Percentiles rank a stretch among this genome's conserved stretches.
Evolutionary conservation across 2,888 invertebrate species (phyloP).

Genomic region (Endomychus coccineus): DNA sequence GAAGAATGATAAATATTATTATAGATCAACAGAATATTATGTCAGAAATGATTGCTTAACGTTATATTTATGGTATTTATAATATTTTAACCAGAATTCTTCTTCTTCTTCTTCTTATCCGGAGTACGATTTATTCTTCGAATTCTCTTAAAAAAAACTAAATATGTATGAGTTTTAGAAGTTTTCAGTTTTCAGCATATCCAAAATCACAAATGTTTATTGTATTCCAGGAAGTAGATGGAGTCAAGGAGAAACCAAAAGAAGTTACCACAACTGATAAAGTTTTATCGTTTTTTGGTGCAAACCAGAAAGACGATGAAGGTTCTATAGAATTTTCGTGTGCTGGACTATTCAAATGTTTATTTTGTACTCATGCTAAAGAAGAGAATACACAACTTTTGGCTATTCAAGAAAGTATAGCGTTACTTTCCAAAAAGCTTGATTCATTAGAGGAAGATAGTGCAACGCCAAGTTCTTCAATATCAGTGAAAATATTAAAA

Average conservation of each 20-base stretch:
- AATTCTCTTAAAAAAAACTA: too few relatives aligned
- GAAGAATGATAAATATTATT: too few relatives aligned
- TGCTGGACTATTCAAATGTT: conserved; percentile 49
- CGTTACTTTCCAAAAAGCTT: conserved; percentile 42
- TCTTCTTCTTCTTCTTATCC: too few relatives aligned
- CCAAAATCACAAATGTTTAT: too few relatives aligned
- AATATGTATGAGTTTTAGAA: too few relatives aligned
- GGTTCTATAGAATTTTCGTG: conserved; percentile 49
- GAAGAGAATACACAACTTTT: conserved; percentile 44
- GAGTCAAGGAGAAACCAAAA: conserved; percentile 34
- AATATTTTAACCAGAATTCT: too few relatives aligned
- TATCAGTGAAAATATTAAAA: neutral
- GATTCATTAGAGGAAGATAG: conserved; percentile 39
- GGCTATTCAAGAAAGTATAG: conserved; percentile 36
- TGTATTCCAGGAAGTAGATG: too few relatives aligned
- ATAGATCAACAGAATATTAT: too few relatives aligned
- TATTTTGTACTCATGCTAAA: conserved; percentile 46
- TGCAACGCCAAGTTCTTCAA: neutral
- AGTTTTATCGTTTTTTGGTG: conserved; percentile 36
- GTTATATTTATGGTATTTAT: too few relatives aligned
- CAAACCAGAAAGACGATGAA: conserved; percentile 33
- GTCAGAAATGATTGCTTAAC: too few relatives aligned
- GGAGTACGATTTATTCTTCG: too few relatives aligned
- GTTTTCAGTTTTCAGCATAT: too few relatives aligned
- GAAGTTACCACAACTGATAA: conserved; percentile 39